Percentiles rank a stretch among this genome's conserved stretches.
Conservation (phyloP, 2,113 vertebrate genomes). For the Antigone vipio region DNA sequence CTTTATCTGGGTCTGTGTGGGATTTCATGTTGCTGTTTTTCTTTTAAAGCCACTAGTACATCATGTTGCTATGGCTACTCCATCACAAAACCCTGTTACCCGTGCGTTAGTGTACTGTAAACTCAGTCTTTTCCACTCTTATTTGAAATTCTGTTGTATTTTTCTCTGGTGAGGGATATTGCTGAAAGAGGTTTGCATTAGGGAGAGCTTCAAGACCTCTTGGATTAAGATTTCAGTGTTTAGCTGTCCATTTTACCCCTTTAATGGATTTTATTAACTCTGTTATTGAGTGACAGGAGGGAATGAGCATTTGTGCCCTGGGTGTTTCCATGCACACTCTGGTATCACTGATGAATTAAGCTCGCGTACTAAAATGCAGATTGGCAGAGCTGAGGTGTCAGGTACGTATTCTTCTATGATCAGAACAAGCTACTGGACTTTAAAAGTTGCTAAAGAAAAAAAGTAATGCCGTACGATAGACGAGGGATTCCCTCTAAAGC, state of each 20-base stretch:
- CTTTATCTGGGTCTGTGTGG: not conserved
- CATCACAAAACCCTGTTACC: not conserved
- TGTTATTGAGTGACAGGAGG: not conserved
- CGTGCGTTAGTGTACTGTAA: not conserved
- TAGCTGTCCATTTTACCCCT: not conserved
- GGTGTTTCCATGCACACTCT: not conserved
- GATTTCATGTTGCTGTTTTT: not conserved
- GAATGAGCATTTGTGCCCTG: not conserved
- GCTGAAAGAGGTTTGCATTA: not conserved
- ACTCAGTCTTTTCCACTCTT: not conserved
- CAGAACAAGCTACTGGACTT: not conserved
- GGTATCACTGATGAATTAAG: not conserved
- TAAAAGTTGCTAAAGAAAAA: not conserved
- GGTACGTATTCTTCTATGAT: not conserved
- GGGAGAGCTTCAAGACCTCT: not conserved
- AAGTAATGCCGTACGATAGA: not conserved
- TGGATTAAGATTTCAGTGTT: not conserved
- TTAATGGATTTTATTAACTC: not conserved
- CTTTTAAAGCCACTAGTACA: not conserved
- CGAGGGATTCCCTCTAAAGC: fast-evolving
- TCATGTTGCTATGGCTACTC: not conserved
- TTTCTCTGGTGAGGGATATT: not conserved
- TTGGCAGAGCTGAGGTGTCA: not conserved
- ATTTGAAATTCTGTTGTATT: not conserved
- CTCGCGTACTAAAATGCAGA: not conserved